These are phyloP conservation scores for Scartelaos histophorus DNA, from an alignment of 2,113 vertebrate species.

Conservation along the genomic window DNA sequence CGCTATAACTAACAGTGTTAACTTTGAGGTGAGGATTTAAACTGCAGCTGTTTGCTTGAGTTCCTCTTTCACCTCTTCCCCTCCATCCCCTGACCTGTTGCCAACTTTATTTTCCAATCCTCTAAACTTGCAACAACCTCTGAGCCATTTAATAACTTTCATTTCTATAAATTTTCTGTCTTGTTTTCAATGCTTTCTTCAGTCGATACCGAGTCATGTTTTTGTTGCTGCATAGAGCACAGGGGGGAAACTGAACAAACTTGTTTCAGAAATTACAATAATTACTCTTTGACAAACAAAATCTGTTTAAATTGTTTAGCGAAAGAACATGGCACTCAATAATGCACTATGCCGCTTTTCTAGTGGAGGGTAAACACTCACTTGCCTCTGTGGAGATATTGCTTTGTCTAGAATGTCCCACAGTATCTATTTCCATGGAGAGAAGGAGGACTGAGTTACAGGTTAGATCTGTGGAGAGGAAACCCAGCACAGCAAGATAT, in stretches of 20 bases:
- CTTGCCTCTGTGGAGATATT: too few relatives aligned
- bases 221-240: neutral
- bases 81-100: neutral
- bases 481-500: too few relatives aligned
- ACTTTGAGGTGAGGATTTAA: neutral
- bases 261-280: constrained; percentile 23
- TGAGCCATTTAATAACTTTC: too few relatives aligned
- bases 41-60: neutral
- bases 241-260: constrained; percentile 21
- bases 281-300: neutral
- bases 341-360: neutral
- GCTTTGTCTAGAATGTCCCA: too few relatives aligned
- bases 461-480: too few relatives aligned
- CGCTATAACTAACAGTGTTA: neutral
- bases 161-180: too few relatives aligned
- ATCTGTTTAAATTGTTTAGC: neutral
- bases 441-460: too few relatives aligned
- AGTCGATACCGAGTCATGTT: constrained; percentile 13
- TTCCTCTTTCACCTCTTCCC: neutral
- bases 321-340: neutral
- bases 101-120: neutral
- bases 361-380: too few relatives aligned
- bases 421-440: too few relatives aligned
- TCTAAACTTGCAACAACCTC: too few relatives aligned
- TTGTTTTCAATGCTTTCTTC: constrained; percentile 3